These are phyloP conservation scores for Lasioglossum calceatum DNA, from an alignment of 2,888 invertebrate species.

Conservation along the genomic window DNA sequence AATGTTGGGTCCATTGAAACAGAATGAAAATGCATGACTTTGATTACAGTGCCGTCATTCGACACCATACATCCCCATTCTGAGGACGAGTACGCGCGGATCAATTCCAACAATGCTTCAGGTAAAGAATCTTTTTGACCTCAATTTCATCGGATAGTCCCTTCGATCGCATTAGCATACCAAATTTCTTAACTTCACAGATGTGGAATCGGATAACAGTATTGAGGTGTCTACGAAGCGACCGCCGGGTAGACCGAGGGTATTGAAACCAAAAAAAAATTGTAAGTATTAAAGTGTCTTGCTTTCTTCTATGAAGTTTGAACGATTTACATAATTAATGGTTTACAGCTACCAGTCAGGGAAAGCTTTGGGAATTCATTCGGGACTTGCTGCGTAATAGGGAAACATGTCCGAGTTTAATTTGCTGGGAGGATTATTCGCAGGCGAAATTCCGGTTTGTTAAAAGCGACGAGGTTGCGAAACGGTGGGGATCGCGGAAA, in stretches of 20 bases:
- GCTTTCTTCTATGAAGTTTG: background rate
- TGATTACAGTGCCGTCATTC: conserved; percentile 69
- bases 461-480: conserved; percentile 93
- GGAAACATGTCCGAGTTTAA: conserved; percentile 91
- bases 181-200: conserved; percentile 57
- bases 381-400: conserved; percentile 91
- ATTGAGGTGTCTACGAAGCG: conserved; percentile 86
- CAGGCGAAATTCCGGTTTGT: conserved; percentile 95
- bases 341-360: conserved; percentile 78
- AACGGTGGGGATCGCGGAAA: conserved; percentile 94
- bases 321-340: background rate
- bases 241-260: conserved; percentile 86
- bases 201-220: conserved; percentile 82
- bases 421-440: conserved; percentile 94
- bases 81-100: conserved; percentile 66
- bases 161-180: background rate
- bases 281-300: conserved; percentile 69
- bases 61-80: conserved; percentile 60
- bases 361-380: conserved; percentile 93
- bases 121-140: conserved; percentile 47
- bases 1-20: background rate
- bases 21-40: background rate
- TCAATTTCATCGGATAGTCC: background rate
- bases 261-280: conserved; percentile 79
- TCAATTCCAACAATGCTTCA: conserved; percentile 66